Base-by-base conservation (phyloP, 2,797 vertebrate genomes). In the Poecilia gillii region DNA sequence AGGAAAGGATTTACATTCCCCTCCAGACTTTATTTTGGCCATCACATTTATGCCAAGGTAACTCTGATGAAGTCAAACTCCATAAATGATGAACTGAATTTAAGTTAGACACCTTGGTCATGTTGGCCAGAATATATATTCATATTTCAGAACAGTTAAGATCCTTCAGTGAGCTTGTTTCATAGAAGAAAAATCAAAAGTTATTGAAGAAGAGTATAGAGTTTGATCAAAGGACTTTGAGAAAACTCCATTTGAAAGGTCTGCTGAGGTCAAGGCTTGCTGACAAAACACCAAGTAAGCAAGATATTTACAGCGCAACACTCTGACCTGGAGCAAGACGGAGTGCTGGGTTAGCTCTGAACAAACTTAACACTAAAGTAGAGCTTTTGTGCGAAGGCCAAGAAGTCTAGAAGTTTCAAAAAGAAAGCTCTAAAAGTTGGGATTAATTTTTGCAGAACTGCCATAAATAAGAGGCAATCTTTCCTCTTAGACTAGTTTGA, bases 21-120 rank as follows among this genome's bases (percentile, higher is more conserved):
- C 70, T 53, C 73, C 45, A 59, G 39, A 81, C 76, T 76, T 78
- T 76, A 66, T 74, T 49, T 66, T 9, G 31, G 45, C n/a, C 51
- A 20, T 49, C 23, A 18, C 25, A 39, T 75, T 13, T 0, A 39
- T 72, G 41, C 33, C 41, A 13, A 4, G 36, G 59, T 57, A 51
- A 20, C 6, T 36, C 36, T 45, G 41, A 45, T 6, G 1, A 46
- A 46, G 43, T 8, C 14, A 28, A n/a, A 46, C 13, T 14, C n/a
- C 25, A 28, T 45, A 28, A 43, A 70, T 68, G 36, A 70, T 25
- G 4, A 70, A 43, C 39, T 41, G 23, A 41, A n/a, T 13, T 13
- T 25, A 46, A 18, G 13, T 45, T 72, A 5, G 43, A 72, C 25
- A 7, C 6, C 7, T 72, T 16, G 13, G 28, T 28, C n/a, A 28